Percentiles rank a stretch among this genome's conserved stretches.
Conservation (phyloP, 92 coral and sea anemone genomes). For the Siderastrea siderea region DNA sequence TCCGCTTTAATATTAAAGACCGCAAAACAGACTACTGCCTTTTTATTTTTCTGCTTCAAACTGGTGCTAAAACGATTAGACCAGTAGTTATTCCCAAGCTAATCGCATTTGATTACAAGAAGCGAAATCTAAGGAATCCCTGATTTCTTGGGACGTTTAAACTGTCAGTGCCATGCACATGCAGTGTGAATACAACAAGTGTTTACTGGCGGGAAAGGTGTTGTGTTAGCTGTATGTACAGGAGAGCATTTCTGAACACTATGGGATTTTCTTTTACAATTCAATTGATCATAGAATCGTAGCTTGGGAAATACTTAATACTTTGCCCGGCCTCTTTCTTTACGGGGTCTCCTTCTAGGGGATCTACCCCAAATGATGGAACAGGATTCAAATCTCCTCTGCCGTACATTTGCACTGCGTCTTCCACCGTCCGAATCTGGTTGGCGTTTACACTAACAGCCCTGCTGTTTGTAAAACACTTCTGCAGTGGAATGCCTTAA, state of each 20-base stretch:
- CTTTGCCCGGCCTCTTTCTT: constrained; percentile 10
- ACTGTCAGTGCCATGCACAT: no score
- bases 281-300: neutral
- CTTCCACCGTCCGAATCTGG: neutral
- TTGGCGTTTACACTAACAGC: neutral
- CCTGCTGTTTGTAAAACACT: neutral
- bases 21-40: no score
- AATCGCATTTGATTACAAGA: no score
- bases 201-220: neutral
- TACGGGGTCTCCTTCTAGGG: neutral
- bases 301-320: neutral
- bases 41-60: no score
- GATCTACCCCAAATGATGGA: neutral
- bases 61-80: no score
- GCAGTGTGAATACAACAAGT: neutral
- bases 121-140: no score
- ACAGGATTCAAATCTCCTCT: neutral
- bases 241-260: constrained; percentile 6
- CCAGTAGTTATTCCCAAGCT: no score
- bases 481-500: neutral
- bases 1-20: no score
- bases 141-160: no score
- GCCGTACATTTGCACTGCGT: neutral
- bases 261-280: neutral
- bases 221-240: neutral